Evolutionary conservation across 2,888 invertebrate genomes (phyloP).

Genomic region (Cerastoderma edule): DNA sequence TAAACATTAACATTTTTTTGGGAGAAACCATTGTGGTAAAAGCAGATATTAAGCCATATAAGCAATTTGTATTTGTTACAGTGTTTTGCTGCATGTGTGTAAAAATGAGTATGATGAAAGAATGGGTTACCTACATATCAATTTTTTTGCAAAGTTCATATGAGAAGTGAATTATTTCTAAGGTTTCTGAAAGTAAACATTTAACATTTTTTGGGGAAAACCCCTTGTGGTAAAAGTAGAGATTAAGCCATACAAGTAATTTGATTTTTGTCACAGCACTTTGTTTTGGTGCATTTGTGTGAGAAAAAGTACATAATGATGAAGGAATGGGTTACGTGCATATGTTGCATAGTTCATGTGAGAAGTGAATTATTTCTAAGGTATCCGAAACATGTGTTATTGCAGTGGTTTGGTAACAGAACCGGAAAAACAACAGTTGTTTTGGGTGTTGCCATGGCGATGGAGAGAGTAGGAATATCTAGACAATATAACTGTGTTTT

Average conservation of each 20-base stretch:
- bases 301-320: too few relatives aligned
- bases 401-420: slow-evolving; percentile 22
- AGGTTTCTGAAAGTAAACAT: slow-evolving; percentile 7
- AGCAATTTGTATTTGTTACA: not conserved
- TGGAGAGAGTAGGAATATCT: slow-evolving; percentile 17
- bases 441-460: slow-evolving; percentile 25
- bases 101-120: too few relatives aligned
- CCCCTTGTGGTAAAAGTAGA: not conserved
- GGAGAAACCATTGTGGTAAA: not conserved
- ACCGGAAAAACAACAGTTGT: slow-evolving; percentile 28
- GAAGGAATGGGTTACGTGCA: too few relatives aligned
- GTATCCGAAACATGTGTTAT: slow-evolving; percentile 26
- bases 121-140: too few relatives aligned
- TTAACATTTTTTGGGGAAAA: not conserved
- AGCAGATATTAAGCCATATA: not conserved
- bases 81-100: too few relatives aligned
- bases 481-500: slow-evolving; percentile 21
- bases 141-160: too few relatives aligned
- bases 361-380: slow-evolving; percentile 10
- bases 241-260: too few relatives aligned
- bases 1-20: too few relatives aligned
- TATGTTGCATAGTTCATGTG: too few relatives aligned
- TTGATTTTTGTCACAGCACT: too few relatives aligned
- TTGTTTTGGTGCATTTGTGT: too few relatives aligned
- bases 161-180: slow-evolving; percentile 9